Percentiles rank a stretch among this genome's conserved stretches.
phyloP scores from a whole-genome alignment of 2,113 vertebrate genomes.

The Sylvilagus bachmani region DNA sequence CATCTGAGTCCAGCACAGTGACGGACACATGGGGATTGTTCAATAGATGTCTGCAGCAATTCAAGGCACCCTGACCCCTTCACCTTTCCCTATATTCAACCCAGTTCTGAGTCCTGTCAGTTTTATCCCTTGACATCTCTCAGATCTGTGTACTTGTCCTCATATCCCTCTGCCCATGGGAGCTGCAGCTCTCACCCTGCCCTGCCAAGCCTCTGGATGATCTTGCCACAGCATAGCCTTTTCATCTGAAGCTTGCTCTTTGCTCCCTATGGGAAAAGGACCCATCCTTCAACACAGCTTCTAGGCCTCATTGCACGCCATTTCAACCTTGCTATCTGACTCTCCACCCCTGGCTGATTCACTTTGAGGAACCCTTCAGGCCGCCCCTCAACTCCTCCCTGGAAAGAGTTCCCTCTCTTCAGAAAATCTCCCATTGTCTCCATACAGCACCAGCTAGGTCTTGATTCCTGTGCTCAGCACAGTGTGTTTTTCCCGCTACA shows the following conservation, averaged over 20 bases:
- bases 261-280: slow-evolving; percentile 6
- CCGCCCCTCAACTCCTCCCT: background rate
- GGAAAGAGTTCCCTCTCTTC: background rate
- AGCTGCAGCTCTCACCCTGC: background rate
- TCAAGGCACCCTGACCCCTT: background rate
- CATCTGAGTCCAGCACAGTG: background rate
- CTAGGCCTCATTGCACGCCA: background rate
- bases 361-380: background rate
- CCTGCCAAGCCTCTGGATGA: background rate
- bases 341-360: background rate
- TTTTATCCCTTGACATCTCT: background rate
- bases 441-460: too few species aligned
- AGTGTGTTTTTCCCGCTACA: background rate
- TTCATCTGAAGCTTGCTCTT: background rate
- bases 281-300: background rate
- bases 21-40: background rate
- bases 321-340: background rate
- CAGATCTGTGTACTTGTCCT: background rate
- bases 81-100: too few species aligned
- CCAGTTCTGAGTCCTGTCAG: background rate
- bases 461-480: background rate
- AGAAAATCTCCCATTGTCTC: background rate
- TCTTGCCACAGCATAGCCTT: background rate
- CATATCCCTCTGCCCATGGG: background rate
- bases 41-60: background rate